These are phyloP conservation scores for Mesorhabditis belari DNA, from an alignment of 2,888 invertebrate species.

Conservation along the genomic window DNA sequence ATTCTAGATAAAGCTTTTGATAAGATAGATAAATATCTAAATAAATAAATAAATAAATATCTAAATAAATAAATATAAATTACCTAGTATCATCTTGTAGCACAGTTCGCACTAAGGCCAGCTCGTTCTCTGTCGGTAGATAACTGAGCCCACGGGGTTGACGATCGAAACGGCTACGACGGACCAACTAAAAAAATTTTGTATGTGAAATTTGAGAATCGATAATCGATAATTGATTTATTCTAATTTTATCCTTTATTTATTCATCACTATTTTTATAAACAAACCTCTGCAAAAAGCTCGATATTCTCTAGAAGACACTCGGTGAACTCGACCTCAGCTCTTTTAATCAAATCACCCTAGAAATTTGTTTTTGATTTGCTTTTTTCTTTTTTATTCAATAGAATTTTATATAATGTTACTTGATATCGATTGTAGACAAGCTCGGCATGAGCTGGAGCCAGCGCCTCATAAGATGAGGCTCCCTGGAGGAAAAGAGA, in stretches of 20 bases:
- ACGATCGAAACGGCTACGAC: neutral
- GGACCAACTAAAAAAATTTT: neutral
- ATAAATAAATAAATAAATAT: no score
- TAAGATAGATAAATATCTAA: no score
- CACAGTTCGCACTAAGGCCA: neutral
- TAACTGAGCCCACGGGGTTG: neutral
- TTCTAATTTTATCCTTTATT: no score
- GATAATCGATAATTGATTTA: no score
- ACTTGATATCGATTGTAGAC: constrained; percentile 36
- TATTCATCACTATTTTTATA: no score
- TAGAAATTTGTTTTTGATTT: constrained; percentile 11
- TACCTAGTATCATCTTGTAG: constrained; percentile 63
- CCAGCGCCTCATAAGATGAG: constrained; percentile 18
- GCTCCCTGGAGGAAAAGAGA: constrained; percentile 6
- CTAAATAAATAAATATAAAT: no score
- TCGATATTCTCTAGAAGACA: constrained; percentile 33
- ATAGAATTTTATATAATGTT: no score
- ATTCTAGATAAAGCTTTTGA: no score
- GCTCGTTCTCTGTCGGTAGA: neutral
- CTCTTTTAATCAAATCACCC: constrained; percentile 23
- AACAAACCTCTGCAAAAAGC: constrained; percentile 25
- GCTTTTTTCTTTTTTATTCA: no score
- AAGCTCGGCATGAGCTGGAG: constrained; percentile 20
- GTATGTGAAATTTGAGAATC: no score
- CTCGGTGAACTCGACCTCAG: constrained; percentile 31